Percentiles rank a stretch among this genome's conserved stretches.
Evolutionary conservation across 2,113 vertebrate species (phyloP).

Genomic region (Heterotis niloticus): DNA sequence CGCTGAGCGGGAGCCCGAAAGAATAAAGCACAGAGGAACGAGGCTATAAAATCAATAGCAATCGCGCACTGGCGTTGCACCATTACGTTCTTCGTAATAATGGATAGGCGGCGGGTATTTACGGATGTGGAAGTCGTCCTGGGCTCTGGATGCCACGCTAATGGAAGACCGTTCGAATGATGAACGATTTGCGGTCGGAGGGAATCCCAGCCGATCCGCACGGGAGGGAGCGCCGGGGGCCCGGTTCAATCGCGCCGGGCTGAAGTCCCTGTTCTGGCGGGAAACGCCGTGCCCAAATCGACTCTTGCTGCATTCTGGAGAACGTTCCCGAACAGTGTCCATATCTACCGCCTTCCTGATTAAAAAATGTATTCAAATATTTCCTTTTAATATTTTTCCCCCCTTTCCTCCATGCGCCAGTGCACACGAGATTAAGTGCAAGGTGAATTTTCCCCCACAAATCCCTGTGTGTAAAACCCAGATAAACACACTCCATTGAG

Average conservation of each 20-base stretch:
- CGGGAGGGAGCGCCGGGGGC: neutral
- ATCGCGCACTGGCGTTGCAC: slow-evolving; percentile 2
- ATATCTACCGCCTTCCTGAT: slow-evolving; percentile 67
- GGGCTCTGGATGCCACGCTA: neutral
- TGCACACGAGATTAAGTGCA: slow-evolving; percentile 74
- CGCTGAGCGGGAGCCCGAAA: neutral
- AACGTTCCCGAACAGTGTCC: slow-evolving; percentile 32
- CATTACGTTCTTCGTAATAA: neutral
- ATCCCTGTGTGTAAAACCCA: slow-evolving; percentile 81
- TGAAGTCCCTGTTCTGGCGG: neutral
- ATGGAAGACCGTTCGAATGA: slow-evolving; percentile 1
- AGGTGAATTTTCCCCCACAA: slow-evolving; percentile 76
- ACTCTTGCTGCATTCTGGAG: neutral
- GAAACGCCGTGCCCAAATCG: neutral
- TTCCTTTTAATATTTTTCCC: slow-evolving; percentile 77
- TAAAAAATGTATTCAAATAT: slow-evolving; percentile 73
- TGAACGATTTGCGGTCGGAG: neutral
- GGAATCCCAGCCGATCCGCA: neutral
- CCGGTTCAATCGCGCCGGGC: neutral
- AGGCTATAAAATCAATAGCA: slow-evolving; percentile 7
- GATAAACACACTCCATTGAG: slow-evolving; percentile 86
- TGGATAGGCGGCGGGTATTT: neutral
- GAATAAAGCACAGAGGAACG: neutral
- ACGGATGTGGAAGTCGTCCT: neutral
- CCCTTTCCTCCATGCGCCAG: slow-evolving; percentile 61